Conservation (phyloP, 2,113 vertebrate species). For the Lanius collurio region DNA sequence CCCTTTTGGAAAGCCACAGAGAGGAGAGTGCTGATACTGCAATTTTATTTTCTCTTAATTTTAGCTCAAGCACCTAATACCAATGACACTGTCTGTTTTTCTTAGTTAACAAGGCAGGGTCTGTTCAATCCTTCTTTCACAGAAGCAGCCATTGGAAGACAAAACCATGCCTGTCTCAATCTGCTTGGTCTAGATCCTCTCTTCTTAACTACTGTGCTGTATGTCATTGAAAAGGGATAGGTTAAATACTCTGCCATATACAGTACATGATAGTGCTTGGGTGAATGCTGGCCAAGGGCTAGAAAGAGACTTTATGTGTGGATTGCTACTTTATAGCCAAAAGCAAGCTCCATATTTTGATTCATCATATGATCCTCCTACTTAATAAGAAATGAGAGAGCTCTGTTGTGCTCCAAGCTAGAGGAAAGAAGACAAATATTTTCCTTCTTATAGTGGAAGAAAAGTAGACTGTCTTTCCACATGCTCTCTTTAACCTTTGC, state of each 20-base stretch:
- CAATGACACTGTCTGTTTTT: not conserved
- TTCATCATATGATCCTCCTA: not conserved
- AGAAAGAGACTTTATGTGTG: not conserved
- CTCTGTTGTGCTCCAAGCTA: not conserved
- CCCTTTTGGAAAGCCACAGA: not conserved
- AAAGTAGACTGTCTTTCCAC: not conserved
- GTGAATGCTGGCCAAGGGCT: not conserved
- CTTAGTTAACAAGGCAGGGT: not conserved
- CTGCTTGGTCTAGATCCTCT: not conserved
- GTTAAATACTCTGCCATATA: not conserved
- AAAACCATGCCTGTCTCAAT: not conserved
- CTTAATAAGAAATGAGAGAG: not conserved
- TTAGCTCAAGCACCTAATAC: not conserved
- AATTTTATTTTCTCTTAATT: not conserved
- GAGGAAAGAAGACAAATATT: not conserved
- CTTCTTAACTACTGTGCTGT: not conserved
- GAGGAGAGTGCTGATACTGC: not conserved
- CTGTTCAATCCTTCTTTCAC: not conserved
- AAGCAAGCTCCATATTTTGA: not conserved
- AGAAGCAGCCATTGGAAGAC: not conserved
- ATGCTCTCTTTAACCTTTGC: not conserved
- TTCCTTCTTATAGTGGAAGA: not conserved
- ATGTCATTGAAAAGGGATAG: not conserved
- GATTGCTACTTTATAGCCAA: not conserved
- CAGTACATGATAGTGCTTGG: not conserved